Percentiles rank a stretch among this genome's conserved stretches.
Evolutionary conservation across 1,140 invertebrate genomes (phyloP).

Genomic region (Camponotus vicinus): DNA sequence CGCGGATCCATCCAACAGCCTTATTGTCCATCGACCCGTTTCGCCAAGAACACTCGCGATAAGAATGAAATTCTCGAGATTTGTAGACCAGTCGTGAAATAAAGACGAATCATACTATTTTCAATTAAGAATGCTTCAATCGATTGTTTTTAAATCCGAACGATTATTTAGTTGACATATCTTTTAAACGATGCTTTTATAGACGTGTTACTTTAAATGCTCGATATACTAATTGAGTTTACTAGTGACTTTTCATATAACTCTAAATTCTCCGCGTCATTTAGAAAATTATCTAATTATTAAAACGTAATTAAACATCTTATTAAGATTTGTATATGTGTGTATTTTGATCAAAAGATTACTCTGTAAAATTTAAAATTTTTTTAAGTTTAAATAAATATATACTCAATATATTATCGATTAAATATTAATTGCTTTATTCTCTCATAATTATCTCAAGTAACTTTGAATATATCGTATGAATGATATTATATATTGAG

Average conservation of each 20-base stretch:
- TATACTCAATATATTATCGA: background rate
- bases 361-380: background rate
- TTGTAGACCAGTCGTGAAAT: slow-evolving; percentile 46
- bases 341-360: background rate
- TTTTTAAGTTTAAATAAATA: background rate
- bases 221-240: background rate
- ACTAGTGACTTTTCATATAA: background rate
- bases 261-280: background rate
- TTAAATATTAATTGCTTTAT: slow-evolving; percentile 5
- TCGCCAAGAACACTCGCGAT: slow-evolving; percentile 75
- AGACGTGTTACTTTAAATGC: background rate
- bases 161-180: background rate
- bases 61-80: slow-evolving; percentile 73
- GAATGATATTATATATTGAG: too few relatives aligned
- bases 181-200: background rate
- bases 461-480: background rate
- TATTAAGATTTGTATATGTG: background rate
- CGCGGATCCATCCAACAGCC: slow-evolving; percentile 74
- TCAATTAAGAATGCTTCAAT: slow-evolving; percentile 36
- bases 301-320: slow-evolving; percentile 4
- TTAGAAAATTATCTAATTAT: slow-evolving; percentile 3
- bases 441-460: background rate
- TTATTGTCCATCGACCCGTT: slow-evolving; percentile 81
- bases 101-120: background rate
- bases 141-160: background rate